These are phyloP conservation scores for Corbicula japonica DNA, from an alignment of 2,888 invertebrate species.

Conservation along the genomic window DNA sequence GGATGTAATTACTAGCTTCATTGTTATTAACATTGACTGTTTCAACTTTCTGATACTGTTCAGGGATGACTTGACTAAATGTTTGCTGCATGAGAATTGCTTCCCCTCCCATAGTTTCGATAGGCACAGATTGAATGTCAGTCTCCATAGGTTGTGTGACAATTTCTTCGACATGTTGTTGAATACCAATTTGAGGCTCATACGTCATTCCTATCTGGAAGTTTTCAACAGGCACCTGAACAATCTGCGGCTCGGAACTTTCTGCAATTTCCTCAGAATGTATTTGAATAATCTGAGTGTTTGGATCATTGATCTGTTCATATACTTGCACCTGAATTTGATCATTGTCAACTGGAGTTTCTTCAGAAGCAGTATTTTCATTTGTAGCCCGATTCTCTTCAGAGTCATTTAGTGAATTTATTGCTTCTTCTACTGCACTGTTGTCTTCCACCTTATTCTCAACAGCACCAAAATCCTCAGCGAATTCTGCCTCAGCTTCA, in stretches of 20 bases:
- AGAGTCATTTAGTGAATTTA: conserved; percentile 35
- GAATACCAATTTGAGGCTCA: conserved; percentile 10
- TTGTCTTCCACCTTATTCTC: conserved; percentile 27
- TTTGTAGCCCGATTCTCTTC: conserved; percentile 9
- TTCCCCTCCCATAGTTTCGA: conserved; percentile 13
- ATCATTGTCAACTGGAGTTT: neutral
- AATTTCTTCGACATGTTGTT: conserved; percentile 14
- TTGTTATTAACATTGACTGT: conserved; percentile 21
- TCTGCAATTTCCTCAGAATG: too few species aligned
- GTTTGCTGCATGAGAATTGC: conserved; percentile 26
- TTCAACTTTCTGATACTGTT: conserved; percentile 26
- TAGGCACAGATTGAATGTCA: conserved; percentile 34
- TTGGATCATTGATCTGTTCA: conserved; percentile 21
- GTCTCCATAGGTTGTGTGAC: conserved; percentile 12
- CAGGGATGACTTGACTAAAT: conserved; percentile 6
- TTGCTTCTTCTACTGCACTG: conserved; percentile 24
- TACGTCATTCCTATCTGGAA: too few species aligned
- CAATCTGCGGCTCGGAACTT: too few species aligned
- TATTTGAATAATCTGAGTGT: too few species aligned
- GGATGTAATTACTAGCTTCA: conserved; percentile 5
- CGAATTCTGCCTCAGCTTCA: conserved; percentile 28
- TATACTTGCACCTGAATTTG: conserved; percentile 30
- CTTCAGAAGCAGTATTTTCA: neutral
- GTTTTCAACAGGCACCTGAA: too few species aligned
- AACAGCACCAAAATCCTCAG: conserved; percentile 23